phyloP scores from a whole-genome alignment of 2,113 vertebrate genomes.

The Sceloporus undulatus region DNA sequence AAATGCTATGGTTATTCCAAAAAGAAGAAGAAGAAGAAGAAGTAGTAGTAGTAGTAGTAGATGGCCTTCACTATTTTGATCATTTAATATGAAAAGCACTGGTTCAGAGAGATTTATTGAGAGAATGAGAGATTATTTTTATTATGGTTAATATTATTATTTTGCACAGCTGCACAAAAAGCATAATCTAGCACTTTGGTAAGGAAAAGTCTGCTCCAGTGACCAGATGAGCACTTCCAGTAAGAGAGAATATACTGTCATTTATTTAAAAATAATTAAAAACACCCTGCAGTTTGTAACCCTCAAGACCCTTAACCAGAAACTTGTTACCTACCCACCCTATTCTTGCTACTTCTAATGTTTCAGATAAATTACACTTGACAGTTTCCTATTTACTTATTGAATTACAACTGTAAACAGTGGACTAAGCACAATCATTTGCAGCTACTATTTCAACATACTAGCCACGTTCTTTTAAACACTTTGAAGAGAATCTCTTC shows the following conservation, averaged over 20 bases:
- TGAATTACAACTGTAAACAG: conserved; percentile 55
- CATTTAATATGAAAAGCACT: conserved; percentile 75
- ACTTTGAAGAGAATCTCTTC: conserved; percentile 42
- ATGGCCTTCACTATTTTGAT: conserved; percentile 74
- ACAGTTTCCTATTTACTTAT: conserved; percentile 62
- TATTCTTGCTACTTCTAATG: conserved; percentile 28
- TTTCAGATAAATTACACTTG: conserved; percentile 63
- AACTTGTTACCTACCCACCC: conserved; percentile 51
- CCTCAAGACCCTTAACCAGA: conserved; percentile 60
- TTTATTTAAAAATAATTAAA: conserved; percentile 39
- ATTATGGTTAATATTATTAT: conserved; percentile 79
- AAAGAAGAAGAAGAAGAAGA: conserved; percentile 25
- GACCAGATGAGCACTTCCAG: conserved; percentile 68
- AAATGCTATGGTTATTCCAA: conserved; percentile 47
- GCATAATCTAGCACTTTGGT: conserved; percentile 78
- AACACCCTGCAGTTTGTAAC: conserved; percentile 52
- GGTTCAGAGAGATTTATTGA: conserved; percentile 73
- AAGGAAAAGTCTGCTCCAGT: conserved; percentile 67
- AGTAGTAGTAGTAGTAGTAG: conserved; percentile 42
- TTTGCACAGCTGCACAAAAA: conserved; percentile 83
- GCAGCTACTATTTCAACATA: conserved; percentile 43
- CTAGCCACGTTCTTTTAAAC: conserved; percentile 2
- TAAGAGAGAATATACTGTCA: conserved; percentile 59
- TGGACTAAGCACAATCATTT: conserved; percentile 69
- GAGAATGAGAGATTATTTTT: conserved; percentile 81